Conservation (phyloP, 2,888 invertebrate genomes). For the Hypselothyrea guttata region DNA sequence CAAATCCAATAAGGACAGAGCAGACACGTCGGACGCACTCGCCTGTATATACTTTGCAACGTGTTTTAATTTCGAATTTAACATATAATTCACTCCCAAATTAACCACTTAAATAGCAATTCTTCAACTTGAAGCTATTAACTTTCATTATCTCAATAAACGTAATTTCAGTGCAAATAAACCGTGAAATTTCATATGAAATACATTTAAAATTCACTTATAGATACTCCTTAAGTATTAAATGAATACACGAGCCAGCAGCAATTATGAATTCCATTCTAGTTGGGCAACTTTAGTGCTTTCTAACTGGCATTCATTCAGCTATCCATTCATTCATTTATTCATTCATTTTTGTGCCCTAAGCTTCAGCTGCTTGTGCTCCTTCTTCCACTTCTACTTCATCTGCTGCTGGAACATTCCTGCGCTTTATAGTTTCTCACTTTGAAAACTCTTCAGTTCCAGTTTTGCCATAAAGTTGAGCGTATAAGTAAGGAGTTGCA, state of each 20-base stretch:
- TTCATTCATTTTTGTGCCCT: slow-evolving; percentile 49
- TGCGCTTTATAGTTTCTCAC: slow-evolving; percentile 26
- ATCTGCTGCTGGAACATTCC: slow-evolving; percentile 35
- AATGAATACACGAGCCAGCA: slow-evolving; percentile 19
- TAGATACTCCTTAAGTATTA: slow-evolving; percentile 2
- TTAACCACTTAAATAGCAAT: too few species aligned
- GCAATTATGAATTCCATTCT: slow-evolving; percentile 58
- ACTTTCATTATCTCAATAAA: too few species aligned
- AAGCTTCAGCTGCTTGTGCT: slow-evolving; percentile 29
- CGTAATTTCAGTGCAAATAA: too few species aligned
- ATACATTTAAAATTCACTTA: slow-evolving; percentile 9
- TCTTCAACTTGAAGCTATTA: too few species aligned
- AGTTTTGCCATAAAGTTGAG: slow-evolving; percentile 30
- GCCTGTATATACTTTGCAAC: too few species aligned
- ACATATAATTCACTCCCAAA: too few species aligned
- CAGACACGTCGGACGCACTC: too few species aligned
- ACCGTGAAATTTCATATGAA: not conserved
- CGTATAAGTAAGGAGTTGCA: slow-evolving; percentile 30
- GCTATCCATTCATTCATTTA: slow-evolving; percentile 67
- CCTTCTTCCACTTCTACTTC: slow-evolving; percentile 4
- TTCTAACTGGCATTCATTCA: slow-evolving; percentile 42
- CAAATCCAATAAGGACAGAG: too few species aligned
- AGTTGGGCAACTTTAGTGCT: slow-evolving; percentile 45
- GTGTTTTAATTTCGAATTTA: too few species aligned
- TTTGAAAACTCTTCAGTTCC: slow-evolving; percentile 37